Percentiles rank a stretch among this genome's conserved stretches.
Evolutionary conservation across 92 coral and sea anemone species (phyloP).

Genomic region (Palythoa heliodiscus): DNA sequence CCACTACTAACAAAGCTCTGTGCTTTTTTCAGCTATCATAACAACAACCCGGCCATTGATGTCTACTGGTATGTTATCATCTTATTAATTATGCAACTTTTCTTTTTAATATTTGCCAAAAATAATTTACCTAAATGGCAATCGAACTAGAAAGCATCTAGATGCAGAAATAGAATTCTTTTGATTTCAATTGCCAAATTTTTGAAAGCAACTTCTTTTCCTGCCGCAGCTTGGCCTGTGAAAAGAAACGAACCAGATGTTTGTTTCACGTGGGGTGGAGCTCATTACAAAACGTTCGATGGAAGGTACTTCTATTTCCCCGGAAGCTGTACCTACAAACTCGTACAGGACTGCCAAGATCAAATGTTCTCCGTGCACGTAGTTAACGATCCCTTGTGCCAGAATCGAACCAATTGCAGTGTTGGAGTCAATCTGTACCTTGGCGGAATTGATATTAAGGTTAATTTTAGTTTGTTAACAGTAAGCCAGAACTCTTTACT

Average conservation of each 20-base stretch:
- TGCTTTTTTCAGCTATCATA: conserved; percentile 13
- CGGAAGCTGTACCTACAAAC: conserved; percentile 95
- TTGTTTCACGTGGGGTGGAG: conserved; percentile 82
- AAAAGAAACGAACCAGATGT: conserved; percentile 75
- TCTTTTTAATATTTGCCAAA: too few species aligned
- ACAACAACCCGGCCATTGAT: conserved; percentile 31
- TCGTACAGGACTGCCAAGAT: conserved; percentile 85
- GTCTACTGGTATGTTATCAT: conserved; percentile 31
- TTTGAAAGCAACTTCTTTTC: background rate
- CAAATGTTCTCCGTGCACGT: conserved; percentile 90
- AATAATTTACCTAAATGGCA: too few species aligned
- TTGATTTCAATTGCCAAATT: background rate
- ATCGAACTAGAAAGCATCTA: too few species aligned
- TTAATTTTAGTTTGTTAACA: conserved; percentile 4
- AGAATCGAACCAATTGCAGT: conserved; percentile 58
- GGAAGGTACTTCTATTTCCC: conserved; percentile 85
- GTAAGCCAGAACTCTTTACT: background rate
- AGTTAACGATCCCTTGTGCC: conserved; percentile 68
- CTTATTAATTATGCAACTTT: background rate
- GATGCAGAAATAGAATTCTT: too few species aligned
- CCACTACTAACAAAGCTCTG: background rate
- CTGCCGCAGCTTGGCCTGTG: conserved; percentile 41
- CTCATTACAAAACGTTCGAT: conserved; percentile 84
- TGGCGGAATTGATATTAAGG: conserved; percentile 86
- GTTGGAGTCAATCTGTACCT: conserved; percentile 84